A percentile compares a stretch with the other conserved stretches of the same genome.
These are phyloP conservation scores for Spilogale gracilis DNA, from an alignment of 2,113 vertebrate species.

Conservation along the genomic window DNA sequence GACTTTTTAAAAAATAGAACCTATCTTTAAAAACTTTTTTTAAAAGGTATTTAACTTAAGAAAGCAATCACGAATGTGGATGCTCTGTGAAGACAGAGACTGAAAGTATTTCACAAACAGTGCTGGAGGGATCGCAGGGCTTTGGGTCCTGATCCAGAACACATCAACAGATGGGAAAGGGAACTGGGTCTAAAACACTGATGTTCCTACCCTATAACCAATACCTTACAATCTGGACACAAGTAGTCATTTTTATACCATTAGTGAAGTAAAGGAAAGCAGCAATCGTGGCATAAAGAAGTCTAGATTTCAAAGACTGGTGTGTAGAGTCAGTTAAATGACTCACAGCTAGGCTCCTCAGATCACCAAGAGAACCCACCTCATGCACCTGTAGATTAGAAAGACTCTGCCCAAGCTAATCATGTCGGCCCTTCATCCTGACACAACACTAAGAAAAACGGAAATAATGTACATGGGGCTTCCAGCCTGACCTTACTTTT, in stretches of 20 bases:
- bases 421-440: neutral
- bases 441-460: neutral
- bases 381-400: neutral
- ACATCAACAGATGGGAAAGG: neutral
- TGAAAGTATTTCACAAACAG: neutral
- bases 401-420: neutral
- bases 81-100: neutral
- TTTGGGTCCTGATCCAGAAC: neutral
- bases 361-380: neutral
- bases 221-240: neutral
- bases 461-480: neutral
- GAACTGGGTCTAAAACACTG: neutral
- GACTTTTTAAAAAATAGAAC: neutral
- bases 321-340: neutral
- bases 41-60: neutral
- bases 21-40: neutral
- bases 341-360: neutral
- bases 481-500: conserved; percentile 90
- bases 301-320: neutral
- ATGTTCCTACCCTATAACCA: neutral
- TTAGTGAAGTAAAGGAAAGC: neutral
- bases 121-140: neutral
- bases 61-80: neutral
- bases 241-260: neutral
- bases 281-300: neutral